Evolutionary conservation across 2,888 invertebrate species (phyloP).

Genomic region (Mythimna albipuncta): DNA sequence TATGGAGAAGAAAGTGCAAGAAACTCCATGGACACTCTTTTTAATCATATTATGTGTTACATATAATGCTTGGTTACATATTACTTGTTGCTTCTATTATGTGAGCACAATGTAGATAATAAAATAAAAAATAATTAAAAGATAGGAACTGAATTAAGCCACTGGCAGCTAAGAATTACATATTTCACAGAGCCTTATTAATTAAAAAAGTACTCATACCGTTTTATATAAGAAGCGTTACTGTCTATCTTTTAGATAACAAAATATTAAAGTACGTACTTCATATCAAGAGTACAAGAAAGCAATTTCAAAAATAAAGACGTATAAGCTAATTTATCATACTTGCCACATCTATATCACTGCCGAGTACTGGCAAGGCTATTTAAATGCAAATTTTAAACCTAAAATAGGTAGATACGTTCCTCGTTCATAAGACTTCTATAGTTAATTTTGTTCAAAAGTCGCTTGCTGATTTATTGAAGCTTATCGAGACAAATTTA

Average conservation of each 20-base stretch:
- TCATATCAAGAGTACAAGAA: slow-evolving; percentile 23
- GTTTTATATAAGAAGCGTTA: not conserved
- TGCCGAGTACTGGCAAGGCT: slow-evolving; percentile 63
- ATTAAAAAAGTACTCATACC: no score
- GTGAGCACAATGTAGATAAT: no score
- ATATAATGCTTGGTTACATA: no score
- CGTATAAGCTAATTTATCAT: slow-evolving; percentile 65
- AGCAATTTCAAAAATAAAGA: slow-evolving; percentile 38
- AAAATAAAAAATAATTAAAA: no score
- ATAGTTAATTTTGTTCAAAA: slow-evolving; percentile 78
- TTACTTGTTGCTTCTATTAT: no score
- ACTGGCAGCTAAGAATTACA: no score
- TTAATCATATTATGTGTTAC: no score
- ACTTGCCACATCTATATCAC: slow-evolving; percentile 66
- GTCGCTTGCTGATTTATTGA: slow-evolving; percentile 78
- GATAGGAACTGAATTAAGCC: no score
- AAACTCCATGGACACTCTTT: no score
- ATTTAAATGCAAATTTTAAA: slow-evolving; percentile 83
- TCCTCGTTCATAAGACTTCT: slow-evolving; percentile 49
- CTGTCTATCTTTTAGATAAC: not conserved
- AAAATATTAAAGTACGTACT: not conserved
- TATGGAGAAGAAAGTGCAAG: no score
- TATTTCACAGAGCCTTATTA: not conserved
- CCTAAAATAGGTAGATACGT: slow-evolving; percentile 69
- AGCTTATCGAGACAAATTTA: slow-evolving; percentile 81